Percentiles rank a stretch among this genome's conserved stretches.
Conservation (phyloP, 2,888 invertebrate species). For the Tillus elongatus region DNA sequence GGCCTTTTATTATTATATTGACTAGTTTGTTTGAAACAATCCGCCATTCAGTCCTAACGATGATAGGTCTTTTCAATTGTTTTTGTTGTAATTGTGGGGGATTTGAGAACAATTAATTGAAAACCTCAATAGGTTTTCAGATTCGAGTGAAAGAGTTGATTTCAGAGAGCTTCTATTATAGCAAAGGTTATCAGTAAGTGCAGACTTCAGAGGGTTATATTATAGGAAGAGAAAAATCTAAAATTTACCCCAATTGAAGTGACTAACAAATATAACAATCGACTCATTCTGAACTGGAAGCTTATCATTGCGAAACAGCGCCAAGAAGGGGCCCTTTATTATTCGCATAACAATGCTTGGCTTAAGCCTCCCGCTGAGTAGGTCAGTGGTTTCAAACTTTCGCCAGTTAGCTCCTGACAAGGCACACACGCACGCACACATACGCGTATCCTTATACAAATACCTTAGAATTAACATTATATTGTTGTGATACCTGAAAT, state of each 20-base stretch:
- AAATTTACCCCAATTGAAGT: neutral
- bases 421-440: no score
- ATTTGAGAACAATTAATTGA: slow-evolving; percentile 1
- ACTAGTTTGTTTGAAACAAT: no score
- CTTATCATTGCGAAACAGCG: slow-evolving; percentile 29
- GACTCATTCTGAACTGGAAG: slow-evolving; percentile 23
- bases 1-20: no score
- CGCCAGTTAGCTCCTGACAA: no score
- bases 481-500: no score
- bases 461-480: no score
- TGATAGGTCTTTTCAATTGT: no score
- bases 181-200: neutral
- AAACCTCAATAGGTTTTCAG: slow-evolving; percentile 7
- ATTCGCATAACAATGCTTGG: slow-evolving; percentile 26
- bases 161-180: no score
- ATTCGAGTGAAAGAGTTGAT: slow-evolving; percentile 3
- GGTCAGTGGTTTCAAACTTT: neutral
- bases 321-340: slow-evolving; percentile 23
- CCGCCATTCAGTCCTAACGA: no score
- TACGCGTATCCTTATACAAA: no score
- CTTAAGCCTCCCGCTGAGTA: neutral
- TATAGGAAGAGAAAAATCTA: neutral
- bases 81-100: no score
- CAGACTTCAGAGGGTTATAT: neutral
- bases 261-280: slow-evolving; percentile 21